A percentile compares a stretch with the other conserved stretches of the same genome.
phyloP scores from a whole-genome alignment of 2,888 invertebrate genomes.

The Xiphydria camelus region DNA sequence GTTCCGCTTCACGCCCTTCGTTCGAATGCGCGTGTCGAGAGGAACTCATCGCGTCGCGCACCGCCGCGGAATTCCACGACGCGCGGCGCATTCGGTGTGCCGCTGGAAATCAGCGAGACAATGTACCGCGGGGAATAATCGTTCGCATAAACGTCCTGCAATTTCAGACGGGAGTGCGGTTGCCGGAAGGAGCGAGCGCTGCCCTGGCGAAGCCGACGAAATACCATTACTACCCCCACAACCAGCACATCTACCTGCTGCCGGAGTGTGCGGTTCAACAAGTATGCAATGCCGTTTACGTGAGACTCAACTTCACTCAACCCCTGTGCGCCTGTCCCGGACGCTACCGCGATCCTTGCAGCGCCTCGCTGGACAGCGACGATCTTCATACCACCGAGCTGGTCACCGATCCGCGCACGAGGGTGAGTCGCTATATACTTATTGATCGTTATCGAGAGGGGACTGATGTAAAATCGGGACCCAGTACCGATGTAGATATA shows the following conservation, averaged over 20 bases:
- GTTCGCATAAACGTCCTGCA: constrained; percentile 15
- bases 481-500: too few species aligned
- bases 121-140: background rate
- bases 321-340: constrained; percentile 90
- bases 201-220: constrained; percentile 82
- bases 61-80: constrained; percentile 28
- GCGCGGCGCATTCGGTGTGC: constrained; percentile 9
- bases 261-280: constrained; percentile 95
- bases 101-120: background rate
- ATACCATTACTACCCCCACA: constrained; percentile 92
- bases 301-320: constrained; percentile 88
- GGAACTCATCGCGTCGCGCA: constrained; percentile 8
- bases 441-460: too few species aligned
- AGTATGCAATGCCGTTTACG: constrained; percentile 93
- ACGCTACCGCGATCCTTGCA: constrained; percentile 87
- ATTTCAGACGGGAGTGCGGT: constrained; percentile 54
- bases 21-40: too few species aligned
- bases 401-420: constrained; percentile 81
- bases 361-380: constrained; percentile 85
- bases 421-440: constrained; percentile 63
- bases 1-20: too few species aligned
- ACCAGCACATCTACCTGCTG: constrained; percentile 88
- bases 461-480: too few species aligned
- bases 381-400: constrained; percentile 91
- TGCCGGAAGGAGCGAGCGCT: constrained; percentile 60